Base-by-base conservation (phyloP, 2,797 vertebrate species). In the Sebastes umbrosus region DNA sequence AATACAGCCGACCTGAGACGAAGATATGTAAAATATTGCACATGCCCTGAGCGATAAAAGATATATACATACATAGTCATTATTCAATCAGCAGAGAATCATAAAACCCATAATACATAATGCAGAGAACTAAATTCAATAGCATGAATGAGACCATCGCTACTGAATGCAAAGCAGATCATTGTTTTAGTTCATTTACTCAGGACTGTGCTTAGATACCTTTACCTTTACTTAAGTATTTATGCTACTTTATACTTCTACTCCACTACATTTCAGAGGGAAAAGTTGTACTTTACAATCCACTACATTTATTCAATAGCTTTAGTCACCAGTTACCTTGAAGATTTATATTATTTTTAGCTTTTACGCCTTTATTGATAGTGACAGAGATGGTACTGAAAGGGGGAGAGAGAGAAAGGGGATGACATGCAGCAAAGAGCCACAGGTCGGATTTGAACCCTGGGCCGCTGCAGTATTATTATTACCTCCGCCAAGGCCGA, bases 91-190 rank as follows among this genome's bases (percentile, higher is more conserved):
- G 60, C 29, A 63, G 20, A 36, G 32, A 36, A 63, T 36, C 60
- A 64, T 64, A 64, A 64, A 18, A 64, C 11, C 13, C 14, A 59
- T 64, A 36, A 62, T 62, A 20, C 59, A 60, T 60, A 60, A 63
- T 63, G n/a, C 62, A 64, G 22, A 64, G 20, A 36, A 64, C 11
- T 22, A 34, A 36, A 63, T 22, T 13, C 20, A 63, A 63, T 63
- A 36, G 22, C 20, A 54, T 54, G 50, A 54, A 54, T 11, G 69
- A 32, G 75, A 57, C 13, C 31, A 73, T 55, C 70, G 72, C 66
- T 76, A 43, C 79, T 74, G 73, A 75, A 84, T 66, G 31, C 60
- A 79, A 79, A 90, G 75, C 80, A 85, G 74, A 75, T 79, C 32
- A 12, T 14, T 39, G 27, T 70, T 75, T 62, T 50, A 50, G 16